Evolutionary conservation across 2,113 vertebrate genomes (phyloP).

Genomic region (Phalacrocorax aristotelis): DNA sequence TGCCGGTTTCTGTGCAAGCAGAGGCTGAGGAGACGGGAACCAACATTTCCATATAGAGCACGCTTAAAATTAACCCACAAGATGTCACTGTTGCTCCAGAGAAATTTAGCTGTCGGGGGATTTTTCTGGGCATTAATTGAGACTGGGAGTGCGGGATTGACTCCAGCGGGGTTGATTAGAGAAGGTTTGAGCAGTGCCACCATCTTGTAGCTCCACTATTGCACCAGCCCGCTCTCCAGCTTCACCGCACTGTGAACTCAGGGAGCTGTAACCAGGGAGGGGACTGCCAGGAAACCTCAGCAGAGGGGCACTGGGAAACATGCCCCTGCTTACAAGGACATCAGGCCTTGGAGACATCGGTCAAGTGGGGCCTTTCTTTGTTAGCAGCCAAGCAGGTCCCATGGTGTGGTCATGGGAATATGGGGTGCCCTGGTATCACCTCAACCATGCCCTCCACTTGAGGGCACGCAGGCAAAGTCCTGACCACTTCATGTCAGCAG

Average conservation of each 20-base stretch:
- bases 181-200: neutral
- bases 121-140: neutral
- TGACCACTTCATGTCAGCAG: neutral
- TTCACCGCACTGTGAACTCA: neutral
- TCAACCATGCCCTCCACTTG: neutral
- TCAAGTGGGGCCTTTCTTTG: too few relatives aligned
- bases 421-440: accelerated
- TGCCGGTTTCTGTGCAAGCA: neutral
- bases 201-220: neutral
- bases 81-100: constrained; percentile 73
- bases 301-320: neutral
- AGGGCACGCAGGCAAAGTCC: neutral
- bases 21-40: neutral
- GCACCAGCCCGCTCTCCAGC: accelerated
- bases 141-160: neutral
- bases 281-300: neutral
- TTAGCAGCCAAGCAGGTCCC: neutral
- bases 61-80: constrained; percentile 53
- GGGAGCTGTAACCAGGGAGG: neutral
- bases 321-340: neutral
- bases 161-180: neutral
- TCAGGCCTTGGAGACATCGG: neutral
- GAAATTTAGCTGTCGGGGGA: neutral
- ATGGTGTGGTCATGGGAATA: neutral
- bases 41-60: neutral